phyloP scores from a whole-genome alignment of 2,113 vertebrate genomes.

The Oryzias woworae region DNA sequence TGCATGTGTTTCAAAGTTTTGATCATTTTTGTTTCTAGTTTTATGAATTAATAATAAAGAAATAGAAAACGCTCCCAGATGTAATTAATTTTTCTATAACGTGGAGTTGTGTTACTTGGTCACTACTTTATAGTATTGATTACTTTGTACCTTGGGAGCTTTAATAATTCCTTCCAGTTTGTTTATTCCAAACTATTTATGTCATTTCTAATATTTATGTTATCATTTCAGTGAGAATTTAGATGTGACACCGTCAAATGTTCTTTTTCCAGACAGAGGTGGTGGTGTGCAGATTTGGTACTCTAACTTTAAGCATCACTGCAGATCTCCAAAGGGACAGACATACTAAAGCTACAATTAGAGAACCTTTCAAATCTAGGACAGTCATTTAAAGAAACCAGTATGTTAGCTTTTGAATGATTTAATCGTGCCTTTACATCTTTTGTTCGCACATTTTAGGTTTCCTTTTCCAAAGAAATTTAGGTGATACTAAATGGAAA shows the following conservation, averaged over 20 bases:
- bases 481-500: constrained; percentile 6
- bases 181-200: too few relatives aligned
- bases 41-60: too few relatives aligned
- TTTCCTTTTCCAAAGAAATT: constrained; percentile 68
- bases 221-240: neutral
- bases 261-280: constrained; percentile 39
- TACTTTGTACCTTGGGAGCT: too few relatives aligned
- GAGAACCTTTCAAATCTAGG: neutral
- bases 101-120: too few relatives aligned
- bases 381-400: too few relatives aligned
- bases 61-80: too few relatives aligned
- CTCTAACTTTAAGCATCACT: constrained; percentile 27
- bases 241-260: neutral
- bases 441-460: constrained; percentile 8
- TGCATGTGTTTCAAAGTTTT: too few relatives aligned
- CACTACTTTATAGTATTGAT: too few relatives aligned
- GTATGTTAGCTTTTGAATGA: neutral
- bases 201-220: neutral
- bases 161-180: too few relatives aligned
- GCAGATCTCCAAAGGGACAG: constrained; percentile 49
- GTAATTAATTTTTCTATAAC: too few relatives aligned
- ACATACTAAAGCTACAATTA: constrained; percentile 24
- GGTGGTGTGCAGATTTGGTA: constrained; percentile 23
- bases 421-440: neutral
- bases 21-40: too few relatives aligned